A percentile compares a stretch with the other conserved stretches of the same genome.
phyloP scores from a whole-genome alignment of 2,797 vertebrate genomes.

The Cyprinella venusta region DNA sequence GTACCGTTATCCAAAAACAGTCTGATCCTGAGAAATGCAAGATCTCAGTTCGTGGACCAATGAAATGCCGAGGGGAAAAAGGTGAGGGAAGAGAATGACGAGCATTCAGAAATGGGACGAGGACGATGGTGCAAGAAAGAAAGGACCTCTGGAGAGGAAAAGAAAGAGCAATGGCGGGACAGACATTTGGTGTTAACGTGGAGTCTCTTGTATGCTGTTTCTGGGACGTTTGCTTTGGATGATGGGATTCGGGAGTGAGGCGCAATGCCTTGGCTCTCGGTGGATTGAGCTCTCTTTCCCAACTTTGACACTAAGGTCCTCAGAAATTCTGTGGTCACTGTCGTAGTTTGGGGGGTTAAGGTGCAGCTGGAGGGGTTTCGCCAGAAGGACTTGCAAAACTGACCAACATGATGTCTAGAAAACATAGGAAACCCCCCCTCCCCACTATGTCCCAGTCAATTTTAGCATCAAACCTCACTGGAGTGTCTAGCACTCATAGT shows the following conservation, averaged over 20 bases:
- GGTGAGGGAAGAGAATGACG: conserved; percentile 3
- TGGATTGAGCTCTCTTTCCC: conserved; percentile 63
- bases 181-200: conserved; percentile 12
- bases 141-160: conserved; percentile 25
- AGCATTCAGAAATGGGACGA: conserved; percentile 18
- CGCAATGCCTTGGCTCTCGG: conserved; percentile 56
- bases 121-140: conserved; percentile 1
- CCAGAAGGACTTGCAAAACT: too few relatives aligned
- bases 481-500: not conserved
- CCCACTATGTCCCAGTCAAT: not conserved
- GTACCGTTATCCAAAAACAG: conserved; percentile 45
- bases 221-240: not conserved
- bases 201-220: conserved; percentile 5
- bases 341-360: conserved; percentile 40
- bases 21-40: conserved; percentile 50
- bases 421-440: conserved; percentile 59
- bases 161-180: conserved; percentile 19
- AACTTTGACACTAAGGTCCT: conserved; percentile 67
- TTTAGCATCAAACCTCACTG: conserved; percentile 7
- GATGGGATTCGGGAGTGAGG: conserved; percentile 1
- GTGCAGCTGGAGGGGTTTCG: conserved; percentile 30
- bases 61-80: conserved; percentile 6
- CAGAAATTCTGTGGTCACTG: conserved; percentile 67
- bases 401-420: conserved; percentile 68
- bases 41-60: conserved; percentile 32